Evolutionary conservation across 2,888 invertebrate genomes (phyloP).

Genomic region (Monoplex corrugatus): DNA sequence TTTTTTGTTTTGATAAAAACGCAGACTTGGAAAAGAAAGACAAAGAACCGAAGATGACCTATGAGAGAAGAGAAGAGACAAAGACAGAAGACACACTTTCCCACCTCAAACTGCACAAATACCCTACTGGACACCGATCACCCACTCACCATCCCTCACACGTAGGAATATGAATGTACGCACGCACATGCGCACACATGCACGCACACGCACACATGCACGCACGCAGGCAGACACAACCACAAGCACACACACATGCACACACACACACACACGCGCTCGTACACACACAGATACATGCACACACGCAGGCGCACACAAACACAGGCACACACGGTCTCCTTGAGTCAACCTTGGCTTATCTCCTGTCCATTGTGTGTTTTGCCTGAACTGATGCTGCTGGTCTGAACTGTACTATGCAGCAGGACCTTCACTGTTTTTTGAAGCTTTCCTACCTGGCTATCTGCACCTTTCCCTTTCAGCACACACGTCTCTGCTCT

Average conservation of each 20-base stretch:
- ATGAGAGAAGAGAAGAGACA: background rate
- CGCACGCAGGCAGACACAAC: background rate
- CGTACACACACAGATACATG: background rate
- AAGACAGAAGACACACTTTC: background rate
- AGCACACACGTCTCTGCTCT: too few relatives aligned
- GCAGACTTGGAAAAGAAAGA: too few relatives aligned
- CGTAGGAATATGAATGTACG: background rate
- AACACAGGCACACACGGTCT: background rate
- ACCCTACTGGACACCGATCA: too few relatives aligned
- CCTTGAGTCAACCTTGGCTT: too few relatives aligned
- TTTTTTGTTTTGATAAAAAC: too few relatives aligned
- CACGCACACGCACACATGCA: background rate
- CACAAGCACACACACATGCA: background rate
- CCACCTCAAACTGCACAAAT: background rate
- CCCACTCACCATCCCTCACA: background rate
- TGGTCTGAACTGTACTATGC: too few relatives aligned
- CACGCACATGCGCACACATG: background rate
- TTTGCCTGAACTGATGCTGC: too few relatives aligned
- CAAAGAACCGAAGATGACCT: too few relatives aligned
- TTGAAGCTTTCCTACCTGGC: too few relatives aligned
- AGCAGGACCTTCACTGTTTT: too few relatives aligned
- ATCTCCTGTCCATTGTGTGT: too few relatives aligned
- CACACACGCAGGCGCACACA: background rate
- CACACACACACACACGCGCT: background rate
- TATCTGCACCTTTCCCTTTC: too few relatives aligned